Percentiles rank a stretch among this genome's conserved stretches.
These are phyloP conservation scores for Gnatocerus cornutus DNA, from an alignment of 2,888 invertebrate genomes.

Conservation along the genomic window DNA sequence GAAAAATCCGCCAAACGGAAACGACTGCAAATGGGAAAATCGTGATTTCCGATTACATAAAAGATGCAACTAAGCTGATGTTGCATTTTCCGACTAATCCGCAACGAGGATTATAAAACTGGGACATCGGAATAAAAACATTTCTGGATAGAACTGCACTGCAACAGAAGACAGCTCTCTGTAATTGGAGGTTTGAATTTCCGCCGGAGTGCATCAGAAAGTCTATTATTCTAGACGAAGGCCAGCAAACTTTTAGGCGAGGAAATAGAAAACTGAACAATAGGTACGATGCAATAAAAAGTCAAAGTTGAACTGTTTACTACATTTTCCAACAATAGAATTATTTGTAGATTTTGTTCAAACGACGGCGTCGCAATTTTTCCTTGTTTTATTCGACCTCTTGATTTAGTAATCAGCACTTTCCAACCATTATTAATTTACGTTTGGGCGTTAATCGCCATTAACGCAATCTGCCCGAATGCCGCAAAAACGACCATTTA, in stretches of 20 bases:
- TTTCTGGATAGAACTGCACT: background rate
- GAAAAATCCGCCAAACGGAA: background rate
- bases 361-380: background rate
- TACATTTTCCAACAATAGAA: background rate
- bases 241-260: background rate
- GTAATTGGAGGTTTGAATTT: conserved; percentile 25
- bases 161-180: conserved; percentile 11
- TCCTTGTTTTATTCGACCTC: background rate
- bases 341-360: too few relatives aligned
- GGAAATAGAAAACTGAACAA: conserved; percentile 1
- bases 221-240: conserved; percentile 21
- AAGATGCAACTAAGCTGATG: too few relatives aligned
- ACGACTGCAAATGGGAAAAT: background rate
- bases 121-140: conserved; percentile 1
- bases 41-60: too few relatives aligned
- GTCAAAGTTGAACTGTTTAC: background rate
- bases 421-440: conserved; percentile 11
- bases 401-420: conserved; percentile 11
- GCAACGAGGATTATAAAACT: background rate
- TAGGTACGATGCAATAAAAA: background rate
- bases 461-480: conserved; percentile 17
- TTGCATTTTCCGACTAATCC: too few relatives aligned
- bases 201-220: conserved; percentile 21
- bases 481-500: conserved; percentile 10
- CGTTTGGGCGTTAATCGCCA: conserved; percentile 12